These are phyloP conservation scores for Bombus confusus DNA, from an alignment of 1,140 invertebrate genomes.

Conservation along the genomic window DNA sequence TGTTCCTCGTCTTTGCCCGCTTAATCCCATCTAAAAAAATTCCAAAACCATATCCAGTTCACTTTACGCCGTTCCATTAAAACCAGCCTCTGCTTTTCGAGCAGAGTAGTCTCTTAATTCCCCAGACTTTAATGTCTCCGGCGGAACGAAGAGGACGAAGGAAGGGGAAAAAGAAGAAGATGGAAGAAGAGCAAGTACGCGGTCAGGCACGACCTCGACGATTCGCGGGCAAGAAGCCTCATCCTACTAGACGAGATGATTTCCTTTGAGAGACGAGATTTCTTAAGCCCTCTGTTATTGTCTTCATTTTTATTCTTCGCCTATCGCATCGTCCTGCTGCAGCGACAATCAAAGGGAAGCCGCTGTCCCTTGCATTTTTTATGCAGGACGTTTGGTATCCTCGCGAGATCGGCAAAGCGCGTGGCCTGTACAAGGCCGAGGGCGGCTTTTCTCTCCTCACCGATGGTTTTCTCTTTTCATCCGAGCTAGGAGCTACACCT, in stretches of 20 bases:
- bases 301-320: constrained; percentile 38
- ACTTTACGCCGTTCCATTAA: not conserved
- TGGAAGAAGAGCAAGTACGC: not conserved
- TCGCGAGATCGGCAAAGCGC: not conserved
- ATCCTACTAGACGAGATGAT: constrained; percentile 7
- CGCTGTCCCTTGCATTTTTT: constrained; percentile 7
- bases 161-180: not conserved
- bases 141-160: not conserved
- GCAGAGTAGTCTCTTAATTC: not conserved
- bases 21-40: not conserved
- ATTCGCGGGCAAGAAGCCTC: not conserved
- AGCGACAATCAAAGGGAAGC: constrained; percentile 24
- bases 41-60: not conserved
- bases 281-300: constrained; percentile 25
- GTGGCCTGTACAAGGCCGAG: not conserved
- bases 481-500: not conserved
- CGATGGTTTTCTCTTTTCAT: not conserved
- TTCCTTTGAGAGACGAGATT: constrained; percentile 38
- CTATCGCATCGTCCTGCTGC: not conserved
- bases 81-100: not conserved
- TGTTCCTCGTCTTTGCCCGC: not conserved
- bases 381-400: constrained; percentile 17
- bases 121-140: not conserved
- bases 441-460: not conserved
- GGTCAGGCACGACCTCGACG: not conserved